Evolutionary conservation across 1,140 invertebrate species (phyloP).

Genomic region (Drosophila pseudoananassae): DNA sequence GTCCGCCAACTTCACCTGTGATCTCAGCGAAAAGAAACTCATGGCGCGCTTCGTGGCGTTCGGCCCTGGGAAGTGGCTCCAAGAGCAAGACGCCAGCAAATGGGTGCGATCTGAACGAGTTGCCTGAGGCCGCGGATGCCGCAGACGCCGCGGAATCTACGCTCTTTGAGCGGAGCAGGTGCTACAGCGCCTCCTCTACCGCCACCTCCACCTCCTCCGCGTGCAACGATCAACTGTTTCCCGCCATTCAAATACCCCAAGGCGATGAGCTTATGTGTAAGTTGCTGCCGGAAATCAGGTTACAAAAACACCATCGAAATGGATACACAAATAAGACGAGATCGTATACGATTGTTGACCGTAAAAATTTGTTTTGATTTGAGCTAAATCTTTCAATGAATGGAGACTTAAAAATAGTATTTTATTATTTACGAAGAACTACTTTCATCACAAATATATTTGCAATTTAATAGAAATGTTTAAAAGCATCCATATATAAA

Average conservation of each 20-base stretch:
- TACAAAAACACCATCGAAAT: background rate
- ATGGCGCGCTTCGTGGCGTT: conserved; percentile 74
- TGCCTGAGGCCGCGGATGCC: background rate
- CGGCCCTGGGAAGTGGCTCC: conserved; percentile 49
- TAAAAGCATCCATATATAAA: too few relatives aligned
- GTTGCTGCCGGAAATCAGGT: conserved; percentile 4
- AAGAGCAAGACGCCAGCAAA: conserved; percentile 42
- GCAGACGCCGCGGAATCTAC: background rate
- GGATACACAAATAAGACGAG: too few relatives aligned
- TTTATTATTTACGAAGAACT: too few relatives aligned
- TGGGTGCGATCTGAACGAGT: conserved; percentile 3
- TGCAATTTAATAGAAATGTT: too few relatives aligned
- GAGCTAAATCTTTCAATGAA: too few relatives aligned
- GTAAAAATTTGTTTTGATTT: too few relatives aligned
- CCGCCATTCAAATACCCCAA: conserved; percentile 38
- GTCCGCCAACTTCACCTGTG: conserved; percentile 69
- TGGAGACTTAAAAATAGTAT: too few relatives aligned
- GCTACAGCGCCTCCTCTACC: conserved; percentile 15
- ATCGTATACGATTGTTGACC: too few relatives aligned
- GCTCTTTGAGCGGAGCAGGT: conserved; percentile 8
- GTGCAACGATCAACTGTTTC: background rate
- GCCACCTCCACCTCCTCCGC: background rate
- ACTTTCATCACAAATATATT: too few relatives aligned
- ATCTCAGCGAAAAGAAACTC: conserved; percentile 76
- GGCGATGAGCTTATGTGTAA: conserved; percentile 47